These are phyloP conservation scores for Bugulina stolonifera DNA, from an alignment of 2,888 invertebrate genomes.

Conservation along the genomic window DNA sequence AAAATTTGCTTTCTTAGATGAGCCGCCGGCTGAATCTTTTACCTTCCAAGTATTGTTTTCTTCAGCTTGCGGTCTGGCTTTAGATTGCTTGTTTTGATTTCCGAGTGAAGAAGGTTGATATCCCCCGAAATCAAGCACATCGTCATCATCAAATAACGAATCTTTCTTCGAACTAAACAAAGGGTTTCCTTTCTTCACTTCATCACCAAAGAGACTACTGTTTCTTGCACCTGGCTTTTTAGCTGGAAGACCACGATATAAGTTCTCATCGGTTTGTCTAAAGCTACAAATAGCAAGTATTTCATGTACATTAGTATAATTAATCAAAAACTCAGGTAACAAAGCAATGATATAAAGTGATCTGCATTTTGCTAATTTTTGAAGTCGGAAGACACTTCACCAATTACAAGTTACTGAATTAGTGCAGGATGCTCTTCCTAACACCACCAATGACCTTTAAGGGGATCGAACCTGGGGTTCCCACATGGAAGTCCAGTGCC, in stretches of 20 bases:
- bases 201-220: not conserved
- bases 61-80: not conserved
- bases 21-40: not conserved
- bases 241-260: constrained; percentile 15
- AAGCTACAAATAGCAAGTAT: too few species aligned
- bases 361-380: too few species aligned
- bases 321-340: too few species aligned
- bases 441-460: too few species aligned
- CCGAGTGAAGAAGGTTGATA: constrained; percentile 4
- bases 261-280: constrained; percentile 15
- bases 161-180: not conserved
- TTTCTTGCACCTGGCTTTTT: not conserved
- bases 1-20: not conserved
- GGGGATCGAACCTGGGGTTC: too few species aligned
- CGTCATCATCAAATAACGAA: constrained; percentile 4
- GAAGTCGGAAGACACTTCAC: too few species aligned
- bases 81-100: not conserved
- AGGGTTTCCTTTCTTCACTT: not conserved
- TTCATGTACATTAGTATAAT: too few species aligned
- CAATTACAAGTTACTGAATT: too few species aligned
- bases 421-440: too few species aligned
- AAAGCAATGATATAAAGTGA: too few species aligned
- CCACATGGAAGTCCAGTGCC: too few species aligned
- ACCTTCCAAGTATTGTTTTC: constrained; percentile 19
- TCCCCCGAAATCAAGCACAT: constrained; percentile 11